Conservation (phyloP, 2,113 vertebrate genomes). For the Rhabdomys dilectus region DNA sequence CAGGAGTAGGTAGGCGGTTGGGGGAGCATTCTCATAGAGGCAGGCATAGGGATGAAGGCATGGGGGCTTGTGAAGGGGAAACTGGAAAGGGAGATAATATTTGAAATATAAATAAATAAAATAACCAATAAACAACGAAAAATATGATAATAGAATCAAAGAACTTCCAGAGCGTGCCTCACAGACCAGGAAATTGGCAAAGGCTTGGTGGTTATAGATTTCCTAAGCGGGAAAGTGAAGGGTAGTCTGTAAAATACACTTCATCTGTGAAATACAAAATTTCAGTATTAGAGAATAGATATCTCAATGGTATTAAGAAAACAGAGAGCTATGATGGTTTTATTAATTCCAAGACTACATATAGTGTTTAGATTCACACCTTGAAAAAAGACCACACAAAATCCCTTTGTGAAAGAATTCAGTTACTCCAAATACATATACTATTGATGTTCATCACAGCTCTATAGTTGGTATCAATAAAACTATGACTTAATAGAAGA, state of each 20-base stretch:
- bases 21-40: too few species aligned
- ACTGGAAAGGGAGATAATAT: too few species aligned
- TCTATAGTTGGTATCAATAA: not conserved
- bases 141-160: not conserved
- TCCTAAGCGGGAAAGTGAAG: not conserved
- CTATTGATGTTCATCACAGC: not conserved
- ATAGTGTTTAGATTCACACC: not conserved
- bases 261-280: not conserved
- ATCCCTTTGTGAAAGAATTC: not conserved
- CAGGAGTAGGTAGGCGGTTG: too few species aligned
- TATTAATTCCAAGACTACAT: not conserved
- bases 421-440: not conserved
- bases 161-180: not conserved
- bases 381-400: not conserved
- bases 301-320: not conserved
- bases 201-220: not conserved
- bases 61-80: too few species aligned
- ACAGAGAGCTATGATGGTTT: not conserved
- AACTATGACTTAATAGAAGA: not conserved
- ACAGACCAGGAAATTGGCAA: not conserved
- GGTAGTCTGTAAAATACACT: not conserved
- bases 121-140: too few species aligned
- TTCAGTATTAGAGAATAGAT: not conserved
- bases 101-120: too few species aligned
- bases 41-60: too few species aligned